phyloP scores from a whole-genome alignment of 2,888 invertebrate species.

The Caenorhabditis japonica region DNA sequence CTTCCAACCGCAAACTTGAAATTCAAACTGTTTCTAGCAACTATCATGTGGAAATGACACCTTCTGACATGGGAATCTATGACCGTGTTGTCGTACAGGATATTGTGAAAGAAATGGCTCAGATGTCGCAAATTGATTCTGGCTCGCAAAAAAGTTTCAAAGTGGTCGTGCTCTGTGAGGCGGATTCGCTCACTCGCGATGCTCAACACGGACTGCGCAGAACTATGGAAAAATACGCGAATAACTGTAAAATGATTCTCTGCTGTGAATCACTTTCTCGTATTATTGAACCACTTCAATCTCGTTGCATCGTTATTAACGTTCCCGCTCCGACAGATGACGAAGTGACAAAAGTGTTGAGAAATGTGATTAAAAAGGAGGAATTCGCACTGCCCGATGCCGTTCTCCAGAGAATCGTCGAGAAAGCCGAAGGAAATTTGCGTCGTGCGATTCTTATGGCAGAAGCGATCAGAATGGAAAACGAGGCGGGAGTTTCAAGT shows the following conservation, averaged over 20 bases:
- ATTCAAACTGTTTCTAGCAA: constrained; percentile 92
- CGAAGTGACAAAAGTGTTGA: constrained; percentile 82
- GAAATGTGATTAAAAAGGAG: constrained; percentile 54
- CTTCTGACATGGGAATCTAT: constrained; percentile 92
- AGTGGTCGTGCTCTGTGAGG: constrained; percentile 94
- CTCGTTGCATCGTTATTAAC: constrained; percentile 91
- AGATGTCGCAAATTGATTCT: constrained; percentile 93
- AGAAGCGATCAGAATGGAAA: constrained; percentile 80
- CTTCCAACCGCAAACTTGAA: constrained; percentile 93
- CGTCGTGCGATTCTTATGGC: constrained; percentile 92
- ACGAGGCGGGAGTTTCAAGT: constrained; percentile 45
- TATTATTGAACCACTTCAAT: constrained; percentile 95
- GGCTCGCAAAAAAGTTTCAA: constrained; percentile 91
- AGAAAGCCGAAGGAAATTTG: constrained; percentile 88
- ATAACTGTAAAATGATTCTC: constrained; percentile 82
- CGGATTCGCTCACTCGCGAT: constrained; percentile 93
- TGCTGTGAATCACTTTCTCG: constrained; percentile 94
- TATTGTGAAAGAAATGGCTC: constrained; percentile 94
- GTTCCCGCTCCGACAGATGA: constrained; percentile 88
- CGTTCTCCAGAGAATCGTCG: constrained; percentile 82
- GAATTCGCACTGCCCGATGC: constrained; percentile 55
- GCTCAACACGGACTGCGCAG: constrained; percentile 97
- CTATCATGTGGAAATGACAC: constrained; percentile 89
- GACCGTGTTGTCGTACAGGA: constrained; percentile 97
- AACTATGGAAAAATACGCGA: constrained; percentile 98